Base-by-base conservation (phyloP, 2,797 vertebrate genomes). In the Etheostoma perlongum region DNA sequence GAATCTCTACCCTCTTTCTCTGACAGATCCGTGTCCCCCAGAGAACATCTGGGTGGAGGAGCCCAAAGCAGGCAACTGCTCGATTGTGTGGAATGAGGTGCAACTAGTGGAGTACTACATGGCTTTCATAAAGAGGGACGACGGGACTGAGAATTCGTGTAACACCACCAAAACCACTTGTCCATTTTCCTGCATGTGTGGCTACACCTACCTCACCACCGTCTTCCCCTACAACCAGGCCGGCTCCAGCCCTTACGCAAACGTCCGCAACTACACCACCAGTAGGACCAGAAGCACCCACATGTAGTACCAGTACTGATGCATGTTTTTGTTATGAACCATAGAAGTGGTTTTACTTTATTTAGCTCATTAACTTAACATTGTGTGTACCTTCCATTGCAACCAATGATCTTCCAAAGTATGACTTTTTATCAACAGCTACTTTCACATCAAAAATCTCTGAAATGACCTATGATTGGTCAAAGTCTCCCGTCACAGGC, bases 161-260 rank as follows among this genome's bases (percentile, higher is more conserved):
- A 98, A 98, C 90, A 98, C 97, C 16, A 97, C 96, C 6, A 70
- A 69, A 36, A 95, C 93, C 33, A 91, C 51, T 6, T 98, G 97
- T 88, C 72, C 73, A 16, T 98, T 97, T 84, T 88, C 82, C 69
- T 96, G 96, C 4, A 86, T 92, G 72, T 99, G 98, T 46, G 97
- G 98, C 83, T 97, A 96, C 93, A 97, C 96, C 16, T 99, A 96
- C 77, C 95, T 97, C 61, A 95, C 96, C 54, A 96, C 94, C 19
- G 96, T 98, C 71, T 97, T 98, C 73, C 96, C 97, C 69, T 96
- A 97, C 88, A 99, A 97, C 91, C 84, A 84, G 57, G 97, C 96
- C 0, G 97, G 97, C 19, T 91, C 96, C 83, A 98, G 97, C 87
- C 96, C 94, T 60, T 79, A 87, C 33, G 94, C 96, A 8, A 85